Base-by-base conservation (phyloP, 2,888 invertebrate genomes). In the Synanthedon vespiformis region DNA sequence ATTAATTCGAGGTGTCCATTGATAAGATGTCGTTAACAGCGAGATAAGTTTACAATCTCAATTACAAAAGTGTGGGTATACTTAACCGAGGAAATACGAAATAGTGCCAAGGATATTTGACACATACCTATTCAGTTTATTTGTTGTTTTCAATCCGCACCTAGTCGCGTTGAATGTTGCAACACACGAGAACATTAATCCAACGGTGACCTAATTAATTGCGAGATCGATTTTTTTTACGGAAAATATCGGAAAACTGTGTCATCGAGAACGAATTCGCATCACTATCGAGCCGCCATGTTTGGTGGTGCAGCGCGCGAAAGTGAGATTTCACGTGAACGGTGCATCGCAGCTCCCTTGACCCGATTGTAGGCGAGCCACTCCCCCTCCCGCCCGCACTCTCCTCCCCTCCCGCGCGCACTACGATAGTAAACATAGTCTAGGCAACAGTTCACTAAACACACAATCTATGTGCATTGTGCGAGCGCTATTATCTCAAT, bases 291-390 rank as follows among this genome's bases (percentile, higher is more conserved):
- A 64, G 57, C 80, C 70, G 84, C 81, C 81, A 81, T 81, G 75
- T 80, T 79, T 70, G 77, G 54, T 53, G 52, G 72, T 80, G 78
- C 80, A 76, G 76, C 81, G 80, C 81, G 84, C 86, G 87, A 87
- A 87, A 87, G 87, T 87, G 86, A 87, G 86, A 84, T 87, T 86
- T 84, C 82, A 76, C 82, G 80, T 74, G 80, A 82, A 76, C 83
- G 83, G 80, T 86, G 87, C 86, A 86, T 83, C 86, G 83, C 74
- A 73, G 68, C 74, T 85, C 86, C 86, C 86, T 86, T 87, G 87
- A 87, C 87, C 86, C 74, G 78, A 72, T 82, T 87, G 72, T 61
- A 58, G 60, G 63, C 60, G 64, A 64, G 62, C 54, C 61, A 56
- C 54, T 59, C 62, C 63, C 61, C 54, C 34, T 41, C 16, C 27